Base-by-base conservation (phyloP, 2,113 vertebrate species). In the Pleuronectes platessa region DNA sequence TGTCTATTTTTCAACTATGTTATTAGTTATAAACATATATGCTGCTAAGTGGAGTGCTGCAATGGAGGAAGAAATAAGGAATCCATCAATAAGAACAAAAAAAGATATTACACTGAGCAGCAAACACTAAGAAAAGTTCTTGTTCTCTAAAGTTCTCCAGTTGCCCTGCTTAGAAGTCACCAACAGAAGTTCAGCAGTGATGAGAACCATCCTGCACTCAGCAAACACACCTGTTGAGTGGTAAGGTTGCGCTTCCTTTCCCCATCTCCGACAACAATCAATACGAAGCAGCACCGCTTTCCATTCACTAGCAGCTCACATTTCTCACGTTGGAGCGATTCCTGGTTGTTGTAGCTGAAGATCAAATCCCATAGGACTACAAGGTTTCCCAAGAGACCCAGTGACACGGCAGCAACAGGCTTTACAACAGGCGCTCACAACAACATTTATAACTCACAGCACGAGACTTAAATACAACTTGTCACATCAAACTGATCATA, bases 351-450 rank as follows among this genome's bases (percentile, higher is more conserved):
- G 11, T 42, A 13, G 37, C 10, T 11, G 8, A 12, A 42, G 40
- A 42, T 54, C 40, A 71, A 76, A 74, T 73, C 68, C 74, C 26
- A 3, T 4, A 10, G 59, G 65, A 42, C 27, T 12, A 24, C 64
- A 23, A 12, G 67, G 40, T 78, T 66, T 82, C 83, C 78, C 72
- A 40, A 62, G 73, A 72, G 78, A 63, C 45, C 24, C 7, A 11
- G 66, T 21, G 71, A 74, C 70, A 76, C 3, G 37, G 61, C 72
- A 74, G 73, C 78, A 69, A 67, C n/a, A 18, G 51, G 37, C n/a
- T 55, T 40, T n/a, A 12, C 2, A 61, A 53, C 61, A 63, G 27
- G 13, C 15, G 71, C 20, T 9, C 21, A 70, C 56, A 62, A 31
- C 8, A 51, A 13, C 53, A 27, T 71, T 56, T 68, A 79, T 23